phyloP scores from a whole-genome alignment of 2,888 invertebrate species.

The Neria commutata region DNA sequence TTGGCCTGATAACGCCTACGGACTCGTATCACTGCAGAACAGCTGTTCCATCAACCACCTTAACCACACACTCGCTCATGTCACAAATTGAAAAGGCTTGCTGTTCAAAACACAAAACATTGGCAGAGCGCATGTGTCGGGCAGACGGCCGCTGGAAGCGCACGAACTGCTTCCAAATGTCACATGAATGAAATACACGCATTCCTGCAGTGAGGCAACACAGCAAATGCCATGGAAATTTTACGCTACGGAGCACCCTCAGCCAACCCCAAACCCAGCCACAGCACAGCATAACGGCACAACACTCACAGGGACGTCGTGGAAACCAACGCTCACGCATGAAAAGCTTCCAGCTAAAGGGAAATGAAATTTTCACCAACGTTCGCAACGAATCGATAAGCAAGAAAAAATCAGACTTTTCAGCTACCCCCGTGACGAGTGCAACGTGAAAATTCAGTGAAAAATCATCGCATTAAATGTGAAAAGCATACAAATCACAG shows the following conservation, averaged over 20 bases:
- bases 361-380: slow-evolving; percentile 22
- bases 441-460: slow-evolving; percentile 25
- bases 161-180: slow-evolving; percentile 22
- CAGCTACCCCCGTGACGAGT: slow-evolving; percentile 24
- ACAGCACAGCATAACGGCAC: slow-evolving; percentile 14
- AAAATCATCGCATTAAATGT: slow-evolving; percentile 12
- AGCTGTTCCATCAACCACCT: neutral
- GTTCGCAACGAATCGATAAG: slow-evolving; percentile 52
- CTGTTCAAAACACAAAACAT: slow-evolving; percentile 12
- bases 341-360: slow-evolving; percentile 27
- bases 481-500: slow-evolving; percentile 22
- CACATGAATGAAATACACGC: slow-evolving; percentile 27
- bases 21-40: neutral
- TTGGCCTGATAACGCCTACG: too few relatives aligned
- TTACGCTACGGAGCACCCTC: neutral
- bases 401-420: slow-evolving; percentile 36
- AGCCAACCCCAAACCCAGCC: too few relatives aligned
- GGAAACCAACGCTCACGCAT: slow-evolving; percentile 30
- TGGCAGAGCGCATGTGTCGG: slow-evolving; percentile 19
- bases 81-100: too few relatives aligned
- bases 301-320: slow-evolving; percentile 3
- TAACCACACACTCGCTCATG: too few relatives aligned
- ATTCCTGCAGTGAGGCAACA: neutral
- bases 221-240: neutral
- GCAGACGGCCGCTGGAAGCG: neutral